Conservation (phyloP, 2,797 vertebrate genomes). For the Pseudochirops cupreus region DNA sequence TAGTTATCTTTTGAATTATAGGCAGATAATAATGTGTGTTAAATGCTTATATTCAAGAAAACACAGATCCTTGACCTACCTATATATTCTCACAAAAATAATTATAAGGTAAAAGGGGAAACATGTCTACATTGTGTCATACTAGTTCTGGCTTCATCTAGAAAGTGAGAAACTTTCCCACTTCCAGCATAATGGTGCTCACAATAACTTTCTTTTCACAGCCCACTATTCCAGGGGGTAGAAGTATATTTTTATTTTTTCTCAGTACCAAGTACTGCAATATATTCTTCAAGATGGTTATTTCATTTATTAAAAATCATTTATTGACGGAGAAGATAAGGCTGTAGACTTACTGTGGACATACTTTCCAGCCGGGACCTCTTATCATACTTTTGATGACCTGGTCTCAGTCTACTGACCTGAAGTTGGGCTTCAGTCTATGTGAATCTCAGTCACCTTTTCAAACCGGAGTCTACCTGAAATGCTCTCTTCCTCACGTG, state of each 20-base stretch:
- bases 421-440: neutral
- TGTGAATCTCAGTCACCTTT: neutral
- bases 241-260: slow-evolving; percentile 68
- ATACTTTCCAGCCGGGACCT: neutral
- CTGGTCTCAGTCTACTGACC: neutral
- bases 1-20: neutral
- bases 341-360: neutral
- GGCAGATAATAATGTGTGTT: neutral
- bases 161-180: slow-evolving; percentile 71
- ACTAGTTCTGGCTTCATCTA: slow-evolving; percentile 13
- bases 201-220: slow-evolving; percentile 67
- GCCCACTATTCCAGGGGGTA: slow-evolving; percentile 44
- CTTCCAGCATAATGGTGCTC: slow-evolving; percentile 58
- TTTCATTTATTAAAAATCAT: neutral
- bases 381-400: neutral
- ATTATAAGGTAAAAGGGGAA: neutral
- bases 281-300: slow-evolving; percentile 26
- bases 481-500: neutral
- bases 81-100: neutral
- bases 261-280: slow-evolving; percentile 53
- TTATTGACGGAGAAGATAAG: neutral
- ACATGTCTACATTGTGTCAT: neutral
- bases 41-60: neutral
- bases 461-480: neutral
- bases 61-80: neutral